Evolutionary conservation across 2,113 vertebrate species (phyloP).

Genomic region (Leucosticte australis): DNA sequence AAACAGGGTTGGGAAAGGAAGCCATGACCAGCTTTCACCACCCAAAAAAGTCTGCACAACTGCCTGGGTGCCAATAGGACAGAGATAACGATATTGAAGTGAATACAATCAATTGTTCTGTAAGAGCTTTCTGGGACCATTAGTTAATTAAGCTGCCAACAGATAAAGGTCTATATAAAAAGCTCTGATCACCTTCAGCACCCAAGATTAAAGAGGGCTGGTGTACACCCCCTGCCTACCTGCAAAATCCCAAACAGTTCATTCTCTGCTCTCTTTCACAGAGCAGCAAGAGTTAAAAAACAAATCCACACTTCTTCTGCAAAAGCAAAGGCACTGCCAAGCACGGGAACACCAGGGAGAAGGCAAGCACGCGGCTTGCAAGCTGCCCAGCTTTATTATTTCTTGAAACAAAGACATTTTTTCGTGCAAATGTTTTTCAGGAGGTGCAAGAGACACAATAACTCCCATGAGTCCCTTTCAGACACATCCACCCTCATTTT

Average conservation of each 20-base stretch:
- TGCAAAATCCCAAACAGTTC: not conserved
- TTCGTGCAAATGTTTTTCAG: not conserved
- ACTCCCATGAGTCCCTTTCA: not conserved
- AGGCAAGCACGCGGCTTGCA: not conserved
- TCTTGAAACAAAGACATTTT: constrained; percentile 17
- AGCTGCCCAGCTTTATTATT: constrained; percentile 33
- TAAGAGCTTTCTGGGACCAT: constrained; percentile 11
- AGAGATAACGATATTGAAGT: not conserved
- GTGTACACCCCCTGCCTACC: not conserved
- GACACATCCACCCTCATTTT: not conserved
- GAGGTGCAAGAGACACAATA: not conserved
- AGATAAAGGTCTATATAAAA: not conserved
- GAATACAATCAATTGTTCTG: constrained; percentile 14
- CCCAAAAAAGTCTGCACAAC: not conserved
- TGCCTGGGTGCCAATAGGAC: not conserved
- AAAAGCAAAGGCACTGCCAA: constrained; percentile 43
- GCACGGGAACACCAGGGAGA: not conserved
- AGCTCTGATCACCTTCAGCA: not conserved
- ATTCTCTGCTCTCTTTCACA: not conserved
- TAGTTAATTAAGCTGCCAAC: constrained; percentile 22
- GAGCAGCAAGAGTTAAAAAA: constrained; percentile 35
- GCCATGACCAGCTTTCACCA: not conserved
- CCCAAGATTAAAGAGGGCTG: not conserved
- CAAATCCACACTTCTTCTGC: not conserved
- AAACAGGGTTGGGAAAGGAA: not conserved